Evolutionary conservation across 1,140 invertebrate genomes (phyloP).

Genomic region (Pollicipes pollicipes): DNA sequence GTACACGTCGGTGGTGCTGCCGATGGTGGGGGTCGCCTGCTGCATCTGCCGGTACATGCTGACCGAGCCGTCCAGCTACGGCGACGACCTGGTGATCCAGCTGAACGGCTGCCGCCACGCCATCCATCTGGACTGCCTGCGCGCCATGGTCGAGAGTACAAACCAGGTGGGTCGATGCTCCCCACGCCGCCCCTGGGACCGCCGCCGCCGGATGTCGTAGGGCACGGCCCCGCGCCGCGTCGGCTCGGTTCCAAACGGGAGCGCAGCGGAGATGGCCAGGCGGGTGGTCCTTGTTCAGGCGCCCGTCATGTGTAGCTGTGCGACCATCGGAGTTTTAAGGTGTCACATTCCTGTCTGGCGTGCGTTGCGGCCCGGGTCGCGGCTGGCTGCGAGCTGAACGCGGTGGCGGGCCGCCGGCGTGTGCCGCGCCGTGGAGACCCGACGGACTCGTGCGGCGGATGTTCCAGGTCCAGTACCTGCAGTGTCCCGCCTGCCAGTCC

Average conservation of each 20-base stretch:
- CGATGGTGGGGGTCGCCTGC: slow-evolving; percentile 23
- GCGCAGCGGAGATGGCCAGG: no score
- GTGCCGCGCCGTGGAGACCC: neutral
- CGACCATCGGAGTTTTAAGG: no score
- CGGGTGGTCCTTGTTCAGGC: no score
- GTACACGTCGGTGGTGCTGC: neutral
- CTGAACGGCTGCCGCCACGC: slow-evolving; percentile 54
- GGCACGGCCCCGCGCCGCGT: no score
- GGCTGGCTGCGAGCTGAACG: no score
- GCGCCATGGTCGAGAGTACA: slow-evolving; percentile 43
- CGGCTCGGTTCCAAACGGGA: no score
- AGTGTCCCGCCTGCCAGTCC: slow-evolving; percentile 65
- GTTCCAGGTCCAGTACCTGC: slow-evolving; percentile 36
- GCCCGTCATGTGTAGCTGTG: neutral
- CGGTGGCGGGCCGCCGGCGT: neutral
- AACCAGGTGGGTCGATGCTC: slow-evolving; percentile 1
- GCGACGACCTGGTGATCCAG: slow-evolving; percentile 35
- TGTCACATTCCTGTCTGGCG: no score
- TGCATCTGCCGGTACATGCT: slow-evolving; percentile 41
- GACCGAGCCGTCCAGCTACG: slow-evolving; percentile 42
- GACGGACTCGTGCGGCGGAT: neutral
- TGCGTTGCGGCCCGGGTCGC: no score
- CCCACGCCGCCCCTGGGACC: neutral
- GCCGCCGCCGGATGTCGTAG: neutral
- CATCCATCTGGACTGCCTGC: slow-evolving; percentile 57